Percentiles rank a stretch among this genome's conserved stretches.
Evolutionary conservation across 2,797 vertebrate species (phyloP).

Genomic region (Lutjanus campechanus): DNA sequence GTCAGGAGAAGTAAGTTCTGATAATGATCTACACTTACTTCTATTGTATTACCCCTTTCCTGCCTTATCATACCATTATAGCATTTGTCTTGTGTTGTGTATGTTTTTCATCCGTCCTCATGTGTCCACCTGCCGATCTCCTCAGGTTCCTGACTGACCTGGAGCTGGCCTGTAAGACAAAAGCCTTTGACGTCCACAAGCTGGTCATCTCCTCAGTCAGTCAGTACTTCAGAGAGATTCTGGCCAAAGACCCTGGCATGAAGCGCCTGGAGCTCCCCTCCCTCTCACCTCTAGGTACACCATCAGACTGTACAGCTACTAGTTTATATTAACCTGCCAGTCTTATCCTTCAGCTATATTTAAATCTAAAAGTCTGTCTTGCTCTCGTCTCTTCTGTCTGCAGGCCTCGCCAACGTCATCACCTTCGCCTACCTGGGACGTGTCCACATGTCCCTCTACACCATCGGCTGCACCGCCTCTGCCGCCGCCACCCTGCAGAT

Average conservation of each 20-base stretch:
- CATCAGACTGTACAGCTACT: no score
- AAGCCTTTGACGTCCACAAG: conserved; percentile 90
- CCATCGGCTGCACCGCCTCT: conserved; percentile 89
- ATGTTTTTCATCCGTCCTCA: no score
- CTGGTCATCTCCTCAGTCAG: conserved; percentile 89
- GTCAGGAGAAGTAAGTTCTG: conserved; percentile 82
- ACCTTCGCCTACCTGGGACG: conserved; percentile 90
- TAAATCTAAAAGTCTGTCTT: not conserved
- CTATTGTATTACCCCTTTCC: no score
- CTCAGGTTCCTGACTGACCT: conserved; percentile 88
- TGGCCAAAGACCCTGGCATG: conserved; percentile 88
- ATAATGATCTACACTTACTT: no score
- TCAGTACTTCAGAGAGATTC: conserved; percentile 86
- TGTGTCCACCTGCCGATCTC: not conserved
- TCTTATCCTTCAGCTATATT: not conserved
- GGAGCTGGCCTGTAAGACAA: conserved; percentile 89
- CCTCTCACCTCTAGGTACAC: conserved; percentile 84
- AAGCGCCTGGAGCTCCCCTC: conserved; percentile 87
- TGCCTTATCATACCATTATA: not conserved
- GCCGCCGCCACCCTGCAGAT: conserved; percentile 87
- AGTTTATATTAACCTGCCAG: not conserved
- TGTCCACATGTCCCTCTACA: conserved; percentile 91
- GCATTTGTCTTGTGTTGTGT: not conserved
- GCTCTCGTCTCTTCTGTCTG: not conserved
- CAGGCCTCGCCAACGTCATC: conserved; percentile 88